These are phyloP conservation scores for Machimus rusticus DNA, from an alignment of 2,888 invertebrate species.

Conservation along the genomic window DNA sequence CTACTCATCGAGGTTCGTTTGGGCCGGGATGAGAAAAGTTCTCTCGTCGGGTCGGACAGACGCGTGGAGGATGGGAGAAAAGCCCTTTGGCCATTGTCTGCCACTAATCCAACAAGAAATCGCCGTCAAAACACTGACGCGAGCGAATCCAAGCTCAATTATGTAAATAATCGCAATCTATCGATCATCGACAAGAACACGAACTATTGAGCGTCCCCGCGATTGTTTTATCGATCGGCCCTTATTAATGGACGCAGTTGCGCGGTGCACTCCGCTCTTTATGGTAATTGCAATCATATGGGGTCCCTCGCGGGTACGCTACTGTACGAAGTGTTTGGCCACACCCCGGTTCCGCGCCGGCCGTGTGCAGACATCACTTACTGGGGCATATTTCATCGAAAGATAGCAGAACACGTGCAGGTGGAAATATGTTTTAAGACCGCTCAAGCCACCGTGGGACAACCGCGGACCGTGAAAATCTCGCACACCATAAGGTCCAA, in stretches of 20 bases:
- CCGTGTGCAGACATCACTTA: slow-evolving; percentile 19
- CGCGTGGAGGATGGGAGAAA: not conserved
- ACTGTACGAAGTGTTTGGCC: slow-evolving; percentile 46
- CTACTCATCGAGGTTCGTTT: not conserved
- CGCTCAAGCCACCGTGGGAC: not conserved
- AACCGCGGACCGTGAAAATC: not conserved
- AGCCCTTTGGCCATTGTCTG: slow-evolving; percentile 35
- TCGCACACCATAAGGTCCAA: not conserved
- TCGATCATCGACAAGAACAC: slow-evolving; percentile 41
- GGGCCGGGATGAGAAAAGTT: not conserved
- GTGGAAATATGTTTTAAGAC: not conserved
- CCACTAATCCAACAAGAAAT: slow-evolving; percentile 36
- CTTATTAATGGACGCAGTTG: slow-evolving; percentile 28
- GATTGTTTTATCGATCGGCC: slow-evolving; percentile 38
- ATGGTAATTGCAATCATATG: slow-evolving; percentile 48
- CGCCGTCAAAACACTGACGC: slow-evolving; percentile 38
- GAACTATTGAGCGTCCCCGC: slow-evolving; percentile 23
- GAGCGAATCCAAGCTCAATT: slow-evolving; percentile 29
- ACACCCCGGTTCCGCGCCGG: slow-evolving; percentile 35
- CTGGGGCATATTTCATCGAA: not conserved
- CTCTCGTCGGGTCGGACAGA: not conserved
- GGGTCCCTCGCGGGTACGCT: slow-evolving; percentile 43
- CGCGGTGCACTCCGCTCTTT: slow-evolving; percentile 36
- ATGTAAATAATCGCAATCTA: slow-evolving; percentile 40
- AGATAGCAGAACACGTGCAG: not conserved